These are phyloP conservation scores for Liodrosophila aerea DNA, from an alignment of 2,888 invertebrate genomes.

Conservation along the genomic window DNA sequence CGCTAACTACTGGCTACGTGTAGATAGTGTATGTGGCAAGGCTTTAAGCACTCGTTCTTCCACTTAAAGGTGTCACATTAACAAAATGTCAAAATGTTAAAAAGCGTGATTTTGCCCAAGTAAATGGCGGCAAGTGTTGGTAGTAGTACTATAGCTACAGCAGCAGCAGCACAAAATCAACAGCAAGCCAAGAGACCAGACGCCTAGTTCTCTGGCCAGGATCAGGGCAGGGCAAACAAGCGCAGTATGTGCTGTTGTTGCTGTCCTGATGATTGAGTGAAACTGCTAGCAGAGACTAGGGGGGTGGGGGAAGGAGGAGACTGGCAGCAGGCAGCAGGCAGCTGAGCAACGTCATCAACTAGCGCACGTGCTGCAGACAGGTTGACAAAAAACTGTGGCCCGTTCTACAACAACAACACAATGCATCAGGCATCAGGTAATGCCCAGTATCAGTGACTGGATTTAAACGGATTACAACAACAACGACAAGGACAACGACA, in stretches of 20 bases:
- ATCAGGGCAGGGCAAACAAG: conserved; percentile 54
- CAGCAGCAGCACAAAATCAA: conserved; percentile 36
- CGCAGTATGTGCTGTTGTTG: conserved; percentile 55
- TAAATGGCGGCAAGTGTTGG: conserved; percentile 18
- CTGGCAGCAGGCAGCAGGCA: conserved; percentile 15
- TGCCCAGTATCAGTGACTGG: conserved; percentile 76
- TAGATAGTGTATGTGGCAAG: too few relatives aligned
- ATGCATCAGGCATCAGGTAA: conserved; percentile 53
- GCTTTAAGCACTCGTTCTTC: too few relatives aligned
- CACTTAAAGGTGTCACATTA: conserved; percentile 68
- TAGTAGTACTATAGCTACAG: conserved; percentile 36
- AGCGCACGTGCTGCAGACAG: conserved; percentile 76
- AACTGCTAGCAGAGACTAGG: conserved; percentile 50
- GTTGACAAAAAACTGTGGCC: conserved; percentile 76
- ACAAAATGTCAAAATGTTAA: conserved; percentile 76
- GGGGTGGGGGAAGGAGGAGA: conserved; percentile 9
- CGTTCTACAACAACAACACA: conserved; percentile 30
- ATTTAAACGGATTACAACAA: conserved; percentile 76
- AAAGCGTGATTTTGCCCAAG: conserved; percentile 67
- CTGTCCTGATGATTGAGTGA: conserved; percentile 77
- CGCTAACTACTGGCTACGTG: too few relatives aligned
- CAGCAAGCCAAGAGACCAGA: conserved; percentile 1
- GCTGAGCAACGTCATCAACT: conserved; percentile 35
- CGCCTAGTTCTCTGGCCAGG: not conserved
- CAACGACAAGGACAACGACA: conserved; percentile 55